phyloP scores from a whole-genome alignment of 2,113 vertebrate species.

The Cyanoderma ruficeps region DNA sequence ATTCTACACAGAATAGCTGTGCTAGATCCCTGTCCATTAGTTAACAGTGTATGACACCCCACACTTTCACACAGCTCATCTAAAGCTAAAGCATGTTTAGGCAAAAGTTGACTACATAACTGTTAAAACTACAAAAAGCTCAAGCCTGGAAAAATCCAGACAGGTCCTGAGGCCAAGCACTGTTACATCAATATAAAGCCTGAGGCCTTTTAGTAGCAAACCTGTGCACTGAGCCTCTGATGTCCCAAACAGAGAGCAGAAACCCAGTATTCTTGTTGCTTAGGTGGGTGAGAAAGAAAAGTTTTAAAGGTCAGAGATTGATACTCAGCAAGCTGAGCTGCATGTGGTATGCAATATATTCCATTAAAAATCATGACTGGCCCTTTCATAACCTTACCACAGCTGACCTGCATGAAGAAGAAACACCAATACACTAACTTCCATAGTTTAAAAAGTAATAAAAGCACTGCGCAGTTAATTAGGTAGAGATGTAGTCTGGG shows the following conservation, averaged over 20 bases:
- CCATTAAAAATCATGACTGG: neutral
- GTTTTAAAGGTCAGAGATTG: neutral
- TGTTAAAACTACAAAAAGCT: neutral
- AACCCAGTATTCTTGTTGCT: neutral
- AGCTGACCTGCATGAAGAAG: neutral
- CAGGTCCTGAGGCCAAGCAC: neutral
- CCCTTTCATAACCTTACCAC: neutral
- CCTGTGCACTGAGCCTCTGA: neutral
- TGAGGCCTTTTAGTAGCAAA: neutral
- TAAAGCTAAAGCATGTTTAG: neutral
- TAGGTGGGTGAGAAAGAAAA: neutral
- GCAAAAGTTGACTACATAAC: neutral
- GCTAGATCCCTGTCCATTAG: neutral
- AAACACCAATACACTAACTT: neutral
- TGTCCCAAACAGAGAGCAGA: neutral
- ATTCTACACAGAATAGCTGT: neutral
- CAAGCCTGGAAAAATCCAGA: neutral
- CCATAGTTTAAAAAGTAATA: neutral
- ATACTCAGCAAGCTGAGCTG: neutral
- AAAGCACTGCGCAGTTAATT: neutral
- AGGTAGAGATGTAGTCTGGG: neutral
- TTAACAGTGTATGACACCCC: neutral
- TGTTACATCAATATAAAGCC: neutral
- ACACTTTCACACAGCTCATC: neutral
- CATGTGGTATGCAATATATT: neutral